phyloP scores from a whole-genome alignment of 2,113 vertebrate species.

The Larimichthys polyactis region DNA sequence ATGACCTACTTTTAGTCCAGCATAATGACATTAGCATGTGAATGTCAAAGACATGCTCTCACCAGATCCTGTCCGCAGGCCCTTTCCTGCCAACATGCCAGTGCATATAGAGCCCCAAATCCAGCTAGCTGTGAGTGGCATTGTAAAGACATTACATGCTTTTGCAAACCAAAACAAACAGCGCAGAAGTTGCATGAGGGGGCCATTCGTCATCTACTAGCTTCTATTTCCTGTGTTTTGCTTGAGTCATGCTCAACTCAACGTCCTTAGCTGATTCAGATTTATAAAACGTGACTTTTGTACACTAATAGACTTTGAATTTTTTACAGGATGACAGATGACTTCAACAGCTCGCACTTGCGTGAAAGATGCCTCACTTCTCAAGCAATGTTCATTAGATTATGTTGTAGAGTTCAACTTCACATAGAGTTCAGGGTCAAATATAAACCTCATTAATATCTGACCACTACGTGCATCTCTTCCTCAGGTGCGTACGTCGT shows the following conservation, averaged over 20 bases:
- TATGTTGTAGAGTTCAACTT: no score
- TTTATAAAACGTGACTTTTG: slow-evolving; percentile 16
- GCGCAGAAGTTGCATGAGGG: slow-evolving; percentile 51
- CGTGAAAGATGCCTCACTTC: not conserved
- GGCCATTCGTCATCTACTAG: slow-evolving; percentile 48
- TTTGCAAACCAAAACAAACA: slow-evolving; percentile 64
- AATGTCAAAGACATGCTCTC: slow-evolving; percentile 58
- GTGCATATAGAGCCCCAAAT: slow-evolving; percentile 32
- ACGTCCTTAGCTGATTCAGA: slow-evolving; percentile 28
- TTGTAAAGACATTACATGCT: slow-evolving; percentile 77
- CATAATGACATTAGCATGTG: slow-evolving; percentile 73
- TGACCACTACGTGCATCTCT: slow-evolving; percentile 5
- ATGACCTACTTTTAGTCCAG: slow-evolving; percentile 70
- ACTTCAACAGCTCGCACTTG: not conserved
- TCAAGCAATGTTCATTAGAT: not conserved
- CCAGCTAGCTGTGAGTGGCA: slow-evolving; percentile 47
- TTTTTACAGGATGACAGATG: not conserved
- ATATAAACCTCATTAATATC: slow-evolving; percentile 13
- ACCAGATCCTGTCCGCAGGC: slow-evolving; percentile 56
- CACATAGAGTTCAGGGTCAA: no score
- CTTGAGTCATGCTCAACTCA: slow-evolving; percentile 55
- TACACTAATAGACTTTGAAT: not conserved
- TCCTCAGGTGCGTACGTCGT: slow-evolving; percentile 86
- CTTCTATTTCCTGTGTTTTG: slow-evolving; percentile 63
- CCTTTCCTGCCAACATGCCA: slow-evolving; percentile 49